Conservation (phyloP, 2,888 invertebrate species). For the Nasonia oneida region DNA sequence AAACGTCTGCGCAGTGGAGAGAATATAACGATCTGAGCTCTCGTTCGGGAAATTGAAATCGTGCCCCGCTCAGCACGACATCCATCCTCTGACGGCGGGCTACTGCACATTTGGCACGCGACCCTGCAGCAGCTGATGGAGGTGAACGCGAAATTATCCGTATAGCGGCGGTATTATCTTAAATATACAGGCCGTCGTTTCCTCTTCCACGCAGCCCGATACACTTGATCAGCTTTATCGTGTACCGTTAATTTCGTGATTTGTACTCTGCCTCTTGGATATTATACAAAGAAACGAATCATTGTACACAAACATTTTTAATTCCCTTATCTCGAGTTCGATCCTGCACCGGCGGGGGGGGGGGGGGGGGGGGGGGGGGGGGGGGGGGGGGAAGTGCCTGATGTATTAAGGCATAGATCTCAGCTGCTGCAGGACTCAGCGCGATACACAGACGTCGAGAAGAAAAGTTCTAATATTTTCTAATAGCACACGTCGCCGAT, state of each 20-base stretch:
- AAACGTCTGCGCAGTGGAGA: background rate
- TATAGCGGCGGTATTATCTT: background rate
- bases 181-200: background rate
- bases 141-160: background rate
- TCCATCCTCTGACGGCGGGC: constrained; percentile 42
- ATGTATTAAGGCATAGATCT: constrained; percentile 8
- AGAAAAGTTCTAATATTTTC: constrained; percentile 54
- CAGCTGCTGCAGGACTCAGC: background rate
- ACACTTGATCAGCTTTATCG: background rate
- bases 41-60: constrained; percentile 54
- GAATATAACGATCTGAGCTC: constrained; percentile 19
- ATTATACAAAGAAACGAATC: background rate
- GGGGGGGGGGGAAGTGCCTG: background rate
- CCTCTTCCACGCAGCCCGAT: background rate
- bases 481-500: constrained; percentile 55
- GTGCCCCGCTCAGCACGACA: constrained; percentile 44
- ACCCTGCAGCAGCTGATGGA: background rate
- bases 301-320: background rate
- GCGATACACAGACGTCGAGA: background rate
- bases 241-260: background rate
- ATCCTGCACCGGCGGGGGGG: too few relatives aligned
- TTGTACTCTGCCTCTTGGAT: background rate
- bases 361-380: too few relatives aligned
- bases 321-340: background rate
- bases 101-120: constrained; percentile 53